Evolutionary conservation across 2,888 invertebrate genomes (phyloP), one percentile per base, ranked within the genome.

Genomic region (Neoaliturus tenellus): DNA sequence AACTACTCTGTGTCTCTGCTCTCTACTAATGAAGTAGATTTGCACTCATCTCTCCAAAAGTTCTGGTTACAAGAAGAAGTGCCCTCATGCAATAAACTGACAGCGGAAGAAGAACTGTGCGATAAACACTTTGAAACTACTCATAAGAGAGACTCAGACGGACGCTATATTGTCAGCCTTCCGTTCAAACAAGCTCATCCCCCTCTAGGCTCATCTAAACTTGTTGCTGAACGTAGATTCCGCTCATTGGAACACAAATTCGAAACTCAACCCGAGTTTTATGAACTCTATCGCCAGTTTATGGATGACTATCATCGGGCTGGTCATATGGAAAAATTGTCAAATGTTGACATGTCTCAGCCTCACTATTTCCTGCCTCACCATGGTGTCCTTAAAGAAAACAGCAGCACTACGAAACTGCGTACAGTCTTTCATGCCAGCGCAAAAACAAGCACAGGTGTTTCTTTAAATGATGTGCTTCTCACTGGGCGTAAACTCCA

Each of bases 341-440:
- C 51, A 5, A 23, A 20, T 23, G 23, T 51, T 51, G 67, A 67
- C 17, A 33, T 31, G 33, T 3, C 67, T 2, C 28, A 28, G 1
- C 67, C 67, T 1, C 67, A 67, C 31, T 67, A 31, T 1, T 67
- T 67, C 31, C 35, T 67, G 17, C 67, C 33, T 28, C 67, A 67
- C 23, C 67, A 67, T 23, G 51, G n/a, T 0, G 51, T 51, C 5
- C 51, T 75, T 6, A 71, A 39, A 71, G 8, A n/a, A n/a, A 23
- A 35, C 39, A 71, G 39, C 20, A 71, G n/a, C 17, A 51, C 71
- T 28, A 75, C 75, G 14, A 75, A 75, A 75, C 75, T 75, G 25
- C 33, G 6, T 14, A 25, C 20, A 8, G 75, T 48, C 2, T 75
- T 75, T 33, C 31, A 75, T 25, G 75, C 75, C 48, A 75, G 48